Evolutionary conservation across 2,888 invertebrate species (phyloP).

Genomic region (Drosophila fungiperda): DNA sequence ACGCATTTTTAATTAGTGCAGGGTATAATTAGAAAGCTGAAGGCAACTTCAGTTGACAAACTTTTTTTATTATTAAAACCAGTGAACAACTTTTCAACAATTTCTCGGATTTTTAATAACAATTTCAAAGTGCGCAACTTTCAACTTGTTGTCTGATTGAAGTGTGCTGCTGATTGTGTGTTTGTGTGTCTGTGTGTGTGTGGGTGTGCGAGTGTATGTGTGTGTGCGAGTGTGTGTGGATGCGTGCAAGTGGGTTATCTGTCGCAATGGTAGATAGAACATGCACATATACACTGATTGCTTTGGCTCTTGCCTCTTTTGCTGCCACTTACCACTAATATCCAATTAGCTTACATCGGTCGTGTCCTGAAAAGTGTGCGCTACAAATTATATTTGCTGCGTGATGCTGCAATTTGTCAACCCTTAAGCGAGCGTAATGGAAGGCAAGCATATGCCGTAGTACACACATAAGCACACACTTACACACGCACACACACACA

Average conservation of each 20-base stretch:
- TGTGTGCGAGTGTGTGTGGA: conserved; percentile 11
- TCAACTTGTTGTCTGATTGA: conserved; percentile 7
- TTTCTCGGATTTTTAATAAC: conserved; percentile 31
- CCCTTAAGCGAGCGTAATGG: conserved; percentile 48
- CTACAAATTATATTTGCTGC: conserved; percentile 70
- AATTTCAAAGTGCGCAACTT: conserved; percentile 38
- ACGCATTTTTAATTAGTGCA: not conserved
- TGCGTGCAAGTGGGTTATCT: conserved; percentile 49
- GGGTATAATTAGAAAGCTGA: conserved; percentile 11
- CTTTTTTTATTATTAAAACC: conserved; percentile 64
- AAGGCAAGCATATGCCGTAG: conserved; percentile 60
- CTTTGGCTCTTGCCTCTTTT: not conserved
- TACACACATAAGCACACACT: conserved; percentile 21
- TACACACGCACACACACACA: not conserved
- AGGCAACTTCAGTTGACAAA: conserved; percentile 43
- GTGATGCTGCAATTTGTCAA: conserved; percentile 71
- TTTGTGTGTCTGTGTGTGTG: conserved; percentile 1
- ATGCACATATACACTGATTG: conserved; percentile 42
- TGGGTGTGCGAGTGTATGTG: conserved; percentile 22
- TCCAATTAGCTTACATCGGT: conserved; percentile 70
- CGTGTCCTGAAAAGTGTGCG: conserved; percentile 65
- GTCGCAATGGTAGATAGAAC: conserved; percentile 59
- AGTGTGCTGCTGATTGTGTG: not conserved
- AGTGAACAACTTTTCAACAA: conserved; percentile 33
- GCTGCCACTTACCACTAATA: conserved; percentile 70